These are phyloP conservation scores for Cheilosia vernalis DNA, from an alignment of 2,888 invertebrate species.

Conservation along the genomic window DNA sequence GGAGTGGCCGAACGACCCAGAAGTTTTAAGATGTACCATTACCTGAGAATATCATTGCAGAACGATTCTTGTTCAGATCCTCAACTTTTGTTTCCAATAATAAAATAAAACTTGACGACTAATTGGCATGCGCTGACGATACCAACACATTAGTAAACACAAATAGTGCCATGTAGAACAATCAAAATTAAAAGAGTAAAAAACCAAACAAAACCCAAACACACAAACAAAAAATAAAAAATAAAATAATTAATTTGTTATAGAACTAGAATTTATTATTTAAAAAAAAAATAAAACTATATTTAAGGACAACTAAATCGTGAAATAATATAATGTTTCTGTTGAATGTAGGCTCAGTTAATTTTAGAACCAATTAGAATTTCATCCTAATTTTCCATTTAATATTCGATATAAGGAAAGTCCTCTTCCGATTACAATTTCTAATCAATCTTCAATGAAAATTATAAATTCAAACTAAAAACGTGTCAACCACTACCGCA, in stretches of 20 bases:
- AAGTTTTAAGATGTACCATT: no score
- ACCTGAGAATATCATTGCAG: no score
- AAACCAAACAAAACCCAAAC: constrained; percentile 11
- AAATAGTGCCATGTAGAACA: constrained; percentile 6
- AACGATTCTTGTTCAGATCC: no score
- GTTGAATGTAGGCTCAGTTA: constrained; percentile 43
- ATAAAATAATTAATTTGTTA: constrained; percentile 45
- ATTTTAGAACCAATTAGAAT: constrained; percentile 56
- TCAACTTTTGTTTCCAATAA: no score
- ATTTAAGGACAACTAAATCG: constrained; percentile 48
- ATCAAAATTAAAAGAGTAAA: not conserved
- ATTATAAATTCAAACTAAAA: constrained; percentile 26
- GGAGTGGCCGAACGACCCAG: no score
- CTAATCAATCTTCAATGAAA: not conserved
- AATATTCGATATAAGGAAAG: constrained; percentile 58
- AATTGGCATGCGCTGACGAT: not conserved
- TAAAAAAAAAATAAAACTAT: constrained; percentile 36
- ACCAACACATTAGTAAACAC: not conserved
- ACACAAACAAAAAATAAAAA: constrained; percentile 16
- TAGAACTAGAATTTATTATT: constrained; percentile 60
- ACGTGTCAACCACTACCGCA: not conserved
- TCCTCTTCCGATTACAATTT: constrained; percentile 22
- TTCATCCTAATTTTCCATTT: constrained; percentile 52
- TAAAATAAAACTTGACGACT: not conserved
- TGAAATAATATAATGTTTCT: constrained; percentile 33